Base-by-base conservation (phyloP, 2,113 vertebrate species). In the Boleophthalmus pectinirostris region DNA sequence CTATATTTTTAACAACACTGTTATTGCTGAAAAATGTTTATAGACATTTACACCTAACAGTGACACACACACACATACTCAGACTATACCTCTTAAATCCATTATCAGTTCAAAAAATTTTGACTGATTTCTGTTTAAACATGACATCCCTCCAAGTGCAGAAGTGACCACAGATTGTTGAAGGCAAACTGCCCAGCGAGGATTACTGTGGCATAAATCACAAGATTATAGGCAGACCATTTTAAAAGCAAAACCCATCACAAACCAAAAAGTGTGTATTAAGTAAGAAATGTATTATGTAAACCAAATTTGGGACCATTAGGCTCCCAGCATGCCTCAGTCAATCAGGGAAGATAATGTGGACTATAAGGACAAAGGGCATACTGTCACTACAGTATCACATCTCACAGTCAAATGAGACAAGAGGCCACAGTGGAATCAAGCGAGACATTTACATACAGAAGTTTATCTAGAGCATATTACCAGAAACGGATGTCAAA, bases 371-470 rank as follows among this genome's bases (percentile, higher is more conserved):
- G 47, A 72, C 63, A 84, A 69, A 67, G 67, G 15, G 25, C 20
- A 10, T 3, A 51, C 84, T 68, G 82, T 82, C 60, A 77, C 70
- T 14, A 72, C 77, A 54, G 70, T 66, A 66, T 38, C 79, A 68
- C 53, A 78, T 87, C 73, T 73, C 29, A 3, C 68, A 80, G 82
- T 77, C 85, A 90, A 88, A 91, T 85, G 72, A 80, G 66, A 53
- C 66, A 66, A 10, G 84, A 13, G 45, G 23, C 56, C 18, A 16
- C 23, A 68, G 16, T 77, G 75, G 84, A 82, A 73, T 33, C 23
- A 57, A 77, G 65, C 68, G 18, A 11, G 64, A 38, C 43, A 77
- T 85, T 82, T 85, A 68, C 85, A 85, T 85, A 21, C 21, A 54
- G 24, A 68, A 68, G 45, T 61, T 66, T n/a, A 51, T 7, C 35